Evolutionary conservation across 2,113 vertebrate species (phyloP).

Genomic region (Crocuta crocuta): DNA sequence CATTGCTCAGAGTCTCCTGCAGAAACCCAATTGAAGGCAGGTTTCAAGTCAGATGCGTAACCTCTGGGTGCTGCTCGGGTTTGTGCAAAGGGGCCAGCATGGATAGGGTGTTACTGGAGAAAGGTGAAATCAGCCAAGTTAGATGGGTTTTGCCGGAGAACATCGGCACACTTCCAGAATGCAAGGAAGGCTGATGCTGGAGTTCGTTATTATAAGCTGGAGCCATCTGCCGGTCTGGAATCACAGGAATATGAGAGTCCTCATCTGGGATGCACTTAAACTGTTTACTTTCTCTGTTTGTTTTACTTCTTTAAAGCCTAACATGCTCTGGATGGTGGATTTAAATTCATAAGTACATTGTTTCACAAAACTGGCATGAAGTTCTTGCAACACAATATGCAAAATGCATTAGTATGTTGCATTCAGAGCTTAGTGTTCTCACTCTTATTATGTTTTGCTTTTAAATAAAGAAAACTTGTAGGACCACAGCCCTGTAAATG

Average conservation of each 20-base stretch:
- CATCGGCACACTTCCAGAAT: not conserved
- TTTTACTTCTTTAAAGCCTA: slow-evolving; percentile 68
- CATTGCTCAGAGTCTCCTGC: not conserved
- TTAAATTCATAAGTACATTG: slow-evolving; percentile 63
- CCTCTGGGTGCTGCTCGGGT: not conserved
- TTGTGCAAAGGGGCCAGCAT: not conserved
- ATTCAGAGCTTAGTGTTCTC: not conserved
- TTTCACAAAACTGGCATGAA: slow-evolving; percentile 55
- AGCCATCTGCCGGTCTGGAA: slow-evolving; percentile 48
- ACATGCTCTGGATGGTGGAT: slow-evolving; percentile 1
- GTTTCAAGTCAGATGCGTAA: not conserved
- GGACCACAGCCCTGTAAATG: not conserved
- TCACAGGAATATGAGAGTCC: slow-evolving; percentile 27
- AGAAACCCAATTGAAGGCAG: not conserved
- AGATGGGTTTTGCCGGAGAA: not conserved
- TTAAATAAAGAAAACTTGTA: slow-evolving; percentile 54
- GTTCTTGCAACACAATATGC: not conserved
- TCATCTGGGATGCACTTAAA: slow-evolving; percentile 67
- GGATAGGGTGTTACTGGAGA: not conserved
- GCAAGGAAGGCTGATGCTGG: not conserved
- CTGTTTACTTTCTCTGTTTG: slow-evolving; percentile 59
- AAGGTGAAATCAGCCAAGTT: not conserved
- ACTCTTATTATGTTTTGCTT: slow-evolving; percentile 49
- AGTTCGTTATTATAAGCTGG: slow-evolving; percentile 7
- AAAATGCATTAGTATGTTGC: not conserved